Evolutionary conservation across 2,113 vertebrate species (phyloP).

Genomic region (Vulpes vulpes): DNA sequence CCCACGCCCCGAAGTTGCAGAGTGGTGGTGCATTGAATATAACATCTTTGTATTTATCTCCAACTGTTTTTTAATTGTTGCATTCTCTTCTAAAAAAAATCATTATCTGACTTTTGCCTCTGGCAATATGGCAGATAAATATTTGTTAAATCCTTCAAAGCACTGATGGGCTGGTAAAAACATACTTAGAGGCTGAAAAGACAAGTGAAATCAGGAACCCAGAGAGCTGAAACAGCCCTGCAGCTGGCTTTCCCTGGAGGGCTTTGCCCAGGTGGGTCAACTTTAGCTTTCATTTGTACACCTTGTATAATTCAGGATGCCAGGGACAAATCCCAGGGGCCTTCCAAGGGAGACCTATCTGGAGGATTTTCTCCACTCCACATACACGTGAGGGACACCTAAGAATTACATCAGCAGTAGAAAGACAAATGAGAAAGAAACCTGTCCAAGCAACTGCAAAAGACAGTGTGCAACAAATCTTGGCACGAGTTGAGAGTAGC

Average conservation of each 20-base stretch:
- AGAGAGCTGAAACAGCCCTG: background rate
- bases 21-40: background rate
- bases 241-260: background rate
- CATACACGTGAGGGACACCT: background rate
- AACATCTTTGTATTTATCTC: background rate
- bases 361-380: background rate
- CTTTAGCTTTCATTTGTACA: background rate
- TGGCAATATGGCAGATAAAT: slow-evolving; percentile 27
- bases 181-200: background rate
- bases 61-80: background rate
- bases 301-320: rapidly evolving
- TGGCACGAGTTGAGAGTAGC: background rate
- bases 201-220: background rate
- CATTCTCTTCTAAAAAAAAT: slow-evolving; percentile 48
- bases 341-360: background rate
- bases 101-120: slow-evolving; percentile 44
- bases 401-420: background rate
- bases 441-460: background rate
- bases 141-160: slow-evolving; percentile 38
- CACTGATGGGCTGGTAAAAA: background rate
- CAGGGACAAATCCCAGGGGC: background rate
- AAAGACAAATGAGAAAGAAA: background rate
- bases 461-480: background rate
- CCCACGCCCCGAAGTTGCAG: background rate
- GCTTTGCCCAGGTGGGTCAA: background rate